These are phyloP conservation scores for Ormyrus rosae DNA, from an alignment of 2,888 invertebrate genomes.

Conservation along the genomic window DNA sequence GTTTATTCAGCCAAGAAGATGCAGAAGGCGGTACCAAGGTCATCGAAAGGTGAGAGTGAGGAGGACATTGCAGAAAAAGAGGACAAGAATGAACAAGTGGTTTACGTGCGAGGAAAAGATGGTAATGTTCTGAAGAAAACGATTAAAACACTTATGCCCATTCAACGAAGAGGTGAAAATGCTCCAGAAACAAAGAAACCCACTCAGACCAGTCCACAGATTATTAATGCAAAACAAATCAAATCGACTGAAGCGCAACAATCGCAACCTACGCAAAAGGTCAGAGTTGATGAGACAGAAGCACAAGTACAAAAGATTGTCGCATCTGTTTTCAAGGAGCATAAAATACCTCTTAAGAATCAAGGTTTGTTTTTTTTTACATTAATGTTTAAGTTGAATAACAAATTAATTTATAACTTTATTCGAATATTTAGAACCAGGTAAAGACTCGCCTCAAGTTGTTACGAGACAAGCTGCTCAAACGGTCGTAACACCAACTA, in stretches of 20 bases:
- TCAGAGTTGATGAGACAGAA: constrained; percentile 71
- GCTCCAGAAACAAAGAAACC: constrained; percentile 44
- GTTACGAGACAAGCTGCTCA: constrained; percentile 11
- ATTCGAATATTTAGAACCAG: constrained; percentile 26
- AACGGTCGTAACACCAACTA: constrained; percentile 15
- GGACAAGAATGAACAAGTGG: constrained; percentile 70
- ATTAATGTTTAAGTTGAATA: not conserved
- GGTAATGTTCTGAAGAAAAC: constrained; percentile 73
- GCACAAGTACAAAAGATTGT: constrained; percentile 74
- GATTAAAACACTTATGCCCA: constrained; percentile 73
- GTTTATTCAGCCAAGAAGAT: constrained; percentile 36
- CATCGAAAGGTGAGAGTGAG: constrained; percentile 65
- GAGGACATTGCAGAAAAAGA: constrained; percentile 66
- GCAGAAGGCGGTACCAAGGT: constrained; percentile 5
- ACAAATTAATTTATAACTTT: not conserved
- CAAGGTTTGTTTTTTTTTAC: constrained; percentile 45
- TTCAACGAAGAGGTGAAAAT: constrained; percentile 66
- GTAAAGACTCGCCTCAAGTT: constrained; percentile 27
- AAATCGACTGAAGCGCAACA: constrained; percentile 47
- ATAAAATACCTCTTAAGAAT: constrained; percentile 70
- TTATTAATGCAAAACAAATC: constrained; percentile 52
- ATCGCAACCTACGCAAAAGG: constrained; percentile 45
- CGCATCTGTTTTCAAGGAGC: constrained; percentile 73
- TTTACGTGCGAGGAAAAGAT: constrained; percentile 71
- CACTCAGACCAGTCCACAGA: constrained; percentile 31